Base-by-base conservation (phyloP, 1,140 invertebrate genomes). In the Leptopilina boulardi region DNA sequence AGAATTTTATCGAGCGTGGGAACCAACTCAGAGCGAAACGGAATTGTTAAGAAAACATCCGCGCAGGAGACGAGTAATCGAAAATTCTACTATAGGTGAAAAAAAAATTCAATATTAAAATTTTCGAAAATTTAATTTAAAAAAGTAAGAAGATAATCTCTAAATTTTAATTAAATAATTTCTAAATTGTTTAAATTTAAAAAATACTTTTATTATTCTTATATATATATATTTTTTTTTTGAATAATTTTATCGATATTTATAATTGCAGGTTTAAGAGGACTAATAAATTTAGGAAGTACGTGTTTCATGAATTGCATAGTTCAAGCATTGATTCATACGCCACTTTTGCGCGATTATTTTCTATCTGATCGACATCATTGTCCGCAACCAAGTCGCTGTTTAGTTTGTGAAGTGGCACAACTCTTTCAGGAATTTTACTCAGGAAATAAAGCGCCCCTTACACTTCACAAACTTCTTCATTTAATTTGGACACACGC, bases 281-380 rank as follows among this genome's bases (percentile, higher is more conserved):
- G 98, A 2, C 92, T 99, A 23, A 95, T 99, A 80, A 99, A 99
- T 92, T 92, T 99, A 81, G 98, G 98, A n/a, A 97, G 98, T 80
- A 99, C 99, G 0, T 99, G 98, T 91, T 99, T 99, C 89, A 99
- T 99, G 97, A 99, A 99, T 89, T 98, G 97, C 87, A 98, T 99
- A 85, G 95, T 99, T 9, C 98, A 99, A 92, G 96, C 97, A 1
- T 88, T 99, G 76, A 97, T 97, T 66, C 98, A 99, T 87, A 99
- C 98, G 6, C 98, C 98, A 1, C 90, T 99, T 19, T 91, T 99
- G 73, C 91, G 98, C 80, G 98, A 99, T 88, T 99, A 98, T 91
- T 99, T 99, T 87, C 93, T 99, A 79, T 95, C 97, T 54, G 98
- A 99, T 89, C 94, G 94, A 82, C 98, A 99, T 88, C 93, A 95